Conservation (phyloP, 2,113 vertebrate genomes). For the Orientallactaga bullata region DNA sequence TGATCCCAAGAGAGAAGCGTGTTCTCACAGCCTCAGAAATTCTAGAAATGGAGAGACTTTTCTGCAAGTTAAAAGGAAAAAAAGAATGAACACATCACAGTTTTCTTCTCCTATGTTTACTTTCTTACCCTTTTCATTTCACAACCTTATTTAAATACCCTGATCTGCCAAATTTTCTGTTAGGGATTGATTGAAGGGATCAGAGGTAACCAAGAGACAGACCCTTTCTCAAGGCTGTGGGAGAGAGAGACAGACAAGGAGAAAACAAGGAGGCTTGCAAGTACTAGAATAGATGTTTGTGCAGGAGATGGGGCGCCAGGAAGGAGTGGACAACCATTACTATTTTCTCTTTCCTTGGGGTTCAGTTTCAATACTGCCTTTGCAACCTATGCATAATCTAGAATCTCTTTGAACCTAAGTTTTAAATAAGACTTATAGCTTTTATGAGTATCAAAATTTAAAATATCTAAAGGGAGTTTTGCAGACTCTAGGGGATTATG, state of each 20-base stretch:
- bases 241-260: neutral
- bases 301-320: neutral
- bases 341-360: neutral
- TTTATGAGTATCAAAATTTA: neutral
- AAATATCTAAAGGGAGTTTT: neutral
- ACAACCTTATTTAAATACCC: neutral
- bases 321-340: neutral
- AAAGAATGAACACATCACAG: neutral
- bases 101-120: neutral
- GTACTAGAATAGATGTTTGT: neutral
- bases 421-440: conserved; percentile 12
- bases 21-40: neutral
- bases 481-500: neutral
- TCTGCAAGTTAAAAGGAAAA: conserved; percentile 1
- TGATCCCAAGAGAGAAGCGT: conserved; percentile 56
- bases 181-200: neutral
- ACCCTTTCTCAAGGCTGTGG: neutral
- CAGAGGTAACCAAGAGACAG: neutral
- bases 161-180: neutral
- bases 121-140: conserved; percentile 20
- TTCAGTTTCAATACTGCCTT: conserved; percentile 31
- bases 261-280: neutral
- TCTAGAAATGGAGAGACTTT: conserved; percentile 50
- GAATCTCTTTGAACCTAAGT: conserved; percentile 6
- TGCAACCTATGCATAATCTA: neutral